Evolutionary conservation across 2,888 invertebrate species (phyloP), one percentile per base, ranked within the genome.

Genomic region (Cataglyphis rosenhaueri): DNA sequence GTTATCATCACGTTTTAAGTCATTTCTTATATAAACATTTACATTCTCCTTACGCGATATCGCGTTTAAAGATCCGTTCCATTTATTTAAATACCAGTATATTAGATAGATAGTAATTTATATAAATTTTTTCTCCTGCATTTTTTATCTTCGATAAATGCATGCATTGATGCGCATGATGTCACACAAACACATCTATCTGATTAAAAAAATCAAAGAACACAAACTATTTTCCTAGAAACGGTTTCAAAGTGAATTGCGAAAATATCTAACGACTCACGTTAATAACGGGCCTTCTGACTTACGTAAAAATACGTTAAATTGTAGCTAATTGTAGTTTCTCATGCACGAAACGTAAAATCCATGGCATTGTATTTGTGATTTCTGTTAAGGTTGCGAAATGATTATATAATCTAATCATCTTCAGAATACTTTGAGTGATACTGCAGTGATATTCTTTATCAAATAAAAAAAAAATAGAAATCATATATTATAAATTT

Each of bases 81-180:
- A 25, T 65, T 9, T 25, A 52, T 76, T 81, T 81, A 81, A 41
- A 71, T 66, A 55, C 38, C 59, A 70, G 21, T 70, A 10, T 25
- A n/a, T 61, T 55, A 66, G 44, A 70, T 78, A 74, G 83, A 21
- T 21, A 21, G 21, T 86, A 88, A 87, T 85, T 88, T 86, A 86
- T 78, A 64, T 78, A 71, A 78, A 83, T 84, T 86, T 86, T 55
- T n/a, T 86, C 87, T 41, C 29, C 0, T 57, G 25, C 1, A 25
- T 18, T 0, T 25, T 35, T 12, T 25, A 25, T 25, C 4, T 65
- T 57, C 38, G 12, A 66, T 41, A 55, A 76, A 66, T 65, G 29
- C 9, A 21, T 9, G 25, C 25, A 73, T 12, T 25, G 12, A 52
- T 21, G 35, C 25, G 25, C 3, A 12, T n/a, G 9, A 18, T 55